Base-by-base conservation (phyloP, 2,797 vertebrate genomes). In the Halcyon badia region DNA sequence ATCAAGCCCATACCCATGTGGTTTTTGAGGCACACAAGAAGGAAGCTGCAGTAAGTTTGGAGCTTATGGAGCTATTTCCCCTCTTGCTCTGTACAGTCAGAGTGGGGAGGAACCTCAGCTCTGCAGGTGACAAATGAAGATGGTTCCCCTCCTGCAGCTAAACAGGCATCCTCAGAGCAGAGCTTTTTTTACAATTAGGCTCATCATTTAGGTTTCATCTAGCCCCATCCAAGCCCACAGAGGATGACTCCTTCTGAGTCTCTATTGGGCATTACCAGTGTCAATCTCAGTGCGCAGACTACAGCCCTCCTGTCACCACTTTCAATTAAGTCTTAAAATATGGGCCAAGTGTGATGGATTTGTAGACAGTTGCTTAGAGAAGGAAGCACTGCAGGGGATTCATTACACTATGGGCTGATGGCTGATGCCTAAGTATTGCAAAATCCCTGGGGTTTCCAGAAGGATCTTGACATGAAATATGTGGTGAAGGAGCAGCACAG, bases 241-340 rank as follows among this genome's bases (percentile, higher is more conserved):
- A 89, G 20, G 26, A 69, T 5, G 17, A 75, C 6, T 91, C 39
- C 46, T 61, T 61, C 51, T 41, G 56, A 62, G 39, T 30, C 25
- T 22, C 60, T 79, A 10, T 14, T 28, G 89, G 69, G 37, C 42
- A 80, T 52, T 79, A 51, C 28, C 44, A 26, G 54, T 33, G 46
- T 72, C 85, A 89, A 8, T 69, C 44, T 35, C 0, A 0, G 78
- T 2, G 3, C 49, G 64, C 18, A 75, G 21, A 54, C n/a, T 49
- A 30, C 24, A 91, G 17, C 17, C 16, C 46, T 91, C 44, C 37
- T 64, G 71, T 58, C 68, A 95, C 51, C 79, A 86, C 72, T 88
- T 89, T 31, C 65, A 90, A 90, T 85, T 83, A 85, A 92, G 60
- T 80, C 46, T 86, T 94, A 78, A 94, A 95, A 85, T 93, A 85